Conservation (phyloP, 2,888 invertebrate species). For the Tetanocera ferruginea region DNA sequence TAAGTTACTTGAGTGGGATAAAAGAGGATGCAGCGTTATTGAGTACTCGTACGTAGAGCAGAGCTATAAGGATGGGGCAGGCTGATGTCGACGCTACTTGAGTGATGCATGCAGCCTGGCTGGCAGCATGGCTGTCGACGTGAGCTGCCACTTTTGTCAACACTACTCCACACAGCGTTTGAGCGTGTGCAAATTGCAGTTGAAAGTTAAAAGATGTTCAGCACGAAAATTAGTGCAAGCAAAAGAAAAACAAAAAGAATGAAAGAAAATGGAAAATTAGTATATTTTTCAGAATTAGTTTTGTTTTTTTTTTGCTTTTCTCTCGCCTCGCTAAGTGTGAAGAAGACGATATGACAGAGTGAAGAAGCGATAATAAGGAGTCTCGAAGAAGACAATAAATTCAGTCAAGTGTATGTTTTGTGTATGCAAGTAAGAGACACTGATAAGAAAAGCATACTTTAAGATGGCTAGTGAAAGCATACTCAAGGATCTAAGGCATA, state of each 20-base stretch:
- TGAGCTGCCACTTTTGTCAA: conserved; percentile 19
- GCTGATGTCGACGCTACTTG: neutral
- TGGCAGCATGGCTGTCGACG: neutral
- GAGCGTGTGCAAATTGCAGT: neutral
- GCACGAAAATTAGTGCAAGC: neutral
- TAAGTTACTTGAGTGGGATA: too few species aligned
- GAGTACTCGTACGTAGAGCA: neutral
- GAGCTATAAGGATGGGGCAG: neutral
- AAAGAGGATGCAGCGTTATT: neutral
- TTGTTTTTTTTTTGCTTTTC: neutral
- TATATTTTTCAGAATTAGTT: neutral
- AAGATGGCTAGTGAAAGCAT: neutral
- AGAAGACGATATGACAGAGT: neutral
- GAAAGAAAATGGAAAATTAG: conserved; percentile 1
- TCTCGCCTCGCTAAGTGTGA: neutral
- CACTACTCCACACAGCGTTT: neutral
- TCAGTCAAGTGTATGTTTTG: conserved; percentile 2
- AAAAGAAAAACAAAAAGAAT: neutral
- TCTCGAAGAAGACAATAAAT: neutral
- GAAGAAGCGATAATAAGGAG: neutral
- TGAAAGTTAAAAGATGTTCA: conserved; percentile 22
- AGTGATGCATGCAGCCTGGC: neutral
- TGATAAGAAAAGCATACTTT: neutral
- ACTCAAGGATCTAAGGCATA: neutral
- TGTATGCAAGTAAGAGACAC: neutral